phyloP scores from a whole-genome alignment of 1,140 invertebrate species.

The Teleogryllus occipitalis region DNA sequence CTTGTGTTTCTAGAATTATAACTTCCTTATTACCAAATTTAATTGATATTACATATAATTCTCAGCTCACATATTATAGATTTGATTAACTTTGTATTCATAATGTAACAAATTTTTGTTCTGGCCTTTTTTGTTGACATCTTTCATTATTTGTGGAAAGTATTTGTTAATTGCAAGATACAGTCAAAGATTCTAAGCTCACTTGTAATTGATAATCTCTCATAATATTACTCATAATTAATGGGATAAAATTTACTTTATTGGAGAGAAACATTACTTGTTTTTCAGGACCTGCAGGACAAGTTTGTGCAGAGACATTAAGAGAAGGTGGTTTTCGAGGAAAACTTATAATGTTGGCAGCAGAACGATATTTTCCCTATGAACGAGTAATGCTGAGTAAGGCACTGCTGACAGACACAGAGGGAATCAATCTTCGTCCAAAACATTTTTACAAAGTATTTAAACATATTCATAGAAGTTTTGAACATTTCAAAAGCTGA shows the following conservation, averaged over 20 bases:
- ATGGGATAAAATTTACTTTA: background rate
- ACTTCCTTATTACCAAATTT: no score
- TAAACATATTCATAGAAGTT: background rate
- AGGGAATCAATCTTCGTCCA: conserved; percentile 55
- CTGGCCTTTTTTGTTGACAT: background rate
- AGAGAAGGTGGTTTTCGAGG: conserved; percentile 81
- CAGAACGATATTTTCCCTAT: conserved; percentile 74
- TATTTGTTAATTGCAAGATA: no score
- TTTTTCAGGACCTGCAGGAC: conserved; percentile 61
- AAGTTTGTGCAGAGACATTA: conserved; percentile 75
- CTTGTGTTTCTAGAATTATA: no score
- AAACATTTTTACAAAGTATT: conserved; percentile 57
- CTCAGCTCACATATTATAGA: no score
- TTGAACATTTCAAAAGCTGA: background rate
- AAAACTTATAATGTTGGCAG: conserved; percentile 64
- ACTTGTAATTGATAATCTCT: no score
- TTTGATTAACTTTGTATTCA: no score
- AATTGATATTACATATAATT: no score
- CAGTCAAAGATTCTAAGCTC: no score
- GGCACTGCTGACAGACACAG: conserved; percentile 49
- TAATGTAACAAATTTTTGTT: no score
- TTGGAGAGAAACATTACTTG: background rate
- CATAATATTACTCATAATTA: no score
- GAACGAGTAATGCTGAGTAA: conserved; percentile 87
- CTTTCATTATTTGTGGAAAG: background rate